Evolutionary conservation across 2,888 invertebrate species (phyloP).

Genomic region (Dyspetes luteomarginatus): DNA sequence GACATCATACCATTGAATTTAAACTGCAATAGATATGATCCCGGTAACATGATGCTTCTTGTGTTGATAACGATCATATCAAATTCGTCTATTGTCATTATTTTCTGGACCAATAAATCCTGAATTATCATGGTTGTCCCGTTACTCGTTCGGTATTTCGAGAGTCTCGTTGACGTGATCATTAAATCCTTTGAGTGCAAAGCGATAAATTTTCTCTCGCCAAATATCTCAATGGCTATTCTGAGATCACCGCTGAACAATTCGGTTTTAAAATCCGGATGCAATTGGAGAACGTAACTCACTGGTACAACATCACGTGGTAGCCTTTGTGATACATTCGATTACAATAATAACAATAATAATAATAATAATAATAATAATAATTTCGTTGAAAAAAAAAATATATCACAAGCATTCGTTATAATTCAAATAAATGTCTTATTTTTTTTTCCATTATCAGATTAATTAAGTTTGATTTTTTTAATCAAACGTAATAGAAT

Average conservation of each 20-base stretch:
- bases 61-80: slow-evolving; percentile 52
- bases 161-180: slow-evolving; percentile 71
- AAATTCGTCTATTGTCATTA: slow-evolving; percentile 30
- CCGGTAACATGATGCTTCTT: neutral
- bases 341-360: no score
- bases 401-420: no score
- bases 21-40: slow-evolving; percentile 68
- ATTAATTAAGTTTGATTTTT: neutral
- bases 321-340: slow-evolving; percentile 21
- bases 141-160: neutral
- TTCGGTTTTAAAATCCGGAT: slow-evolving; percentile 45
- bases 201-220: slow-evolving; percentile 23
- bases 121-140: slow-evolving; percentile 44
- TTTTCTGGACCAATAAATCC: neutral
- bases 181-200: slow-evolving; percentile 77
- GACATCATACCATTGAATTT: slow-evolving; percentile 84
- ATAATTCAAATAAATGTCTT: no score
- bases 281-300: slow-evolving; percentile 45
- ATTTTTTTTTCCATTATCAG: no score
- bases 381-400: neutral
- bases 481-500: no score
- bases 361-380: neutral
- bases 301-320: slow-evolving; percentile 44
- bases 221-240: slow-evolving; percentile 24
- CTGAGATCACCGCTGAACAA: slow-evolving; percentile 42